Evolutionary conservation across 1,140 invertebrate genomes (phyloP).

Genomic region (Anadara kagoshimensis): DNA sequence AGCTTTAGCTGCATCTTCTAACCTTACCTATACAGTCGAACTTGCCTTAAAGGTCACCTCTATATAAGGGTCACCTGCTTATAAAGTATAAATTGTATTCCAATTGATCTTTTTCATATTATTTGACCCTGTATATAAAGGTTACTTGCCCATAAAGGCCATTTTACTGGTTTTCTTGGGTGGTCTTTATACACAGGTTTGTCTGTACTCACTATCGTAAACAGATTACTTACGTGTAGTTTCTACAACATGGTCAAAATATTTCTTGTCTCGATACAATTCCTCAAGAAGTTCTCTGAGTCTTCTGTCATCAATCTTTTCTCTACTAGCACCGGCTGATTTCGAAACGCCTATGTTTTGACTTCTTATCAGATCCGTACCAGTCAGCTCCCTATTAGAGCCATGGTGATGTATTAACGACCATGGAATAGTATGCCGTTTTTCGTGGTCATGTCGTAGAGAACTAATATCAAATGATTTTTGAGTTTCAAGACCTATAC

Average conservation of each 20-base stretch:
- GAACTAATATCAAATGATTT: not conserved
- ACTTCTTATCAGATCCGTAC: slow-evolving; percentile 5
- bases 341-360: slow-evolving; percentile 16
- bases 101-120: no score
- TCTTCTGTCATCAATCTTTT: slow-evolving; percentile 37
- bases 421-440: slow-evolving; percentile 39
- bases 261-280: slow-evolving; percentile 52
- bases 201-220: no score
- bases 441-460: slow-evolving; percentile 24
- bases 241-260: slow-evolving; percentile 47
- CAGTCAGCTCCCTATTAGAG: slow-evolving; percentile 14
- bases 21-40: no score
- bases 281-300: slow-evolving; percentile 45
- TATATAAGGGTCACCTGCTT: no score
- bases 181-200: no score
- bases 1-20: no score
- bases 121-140: no score
- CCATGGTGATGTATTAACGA: slow-evolving; percentile 22
- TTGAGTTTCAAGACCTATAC: not conserved
- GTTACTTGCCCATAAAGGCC: no score
- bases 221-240: slow-evolving; percentile 35
- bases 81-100: no score
- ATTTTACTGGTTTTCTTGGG: no score
- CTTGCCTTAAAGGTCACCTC: no score
- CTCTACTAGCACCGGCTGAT: slow-evolving; percentile 27